These are phyloP conservation scores for Eospalax fontanierii DNA, from an alignment of 2,797 vertebrate genomes.

Conservation along the genomic window DNA sequence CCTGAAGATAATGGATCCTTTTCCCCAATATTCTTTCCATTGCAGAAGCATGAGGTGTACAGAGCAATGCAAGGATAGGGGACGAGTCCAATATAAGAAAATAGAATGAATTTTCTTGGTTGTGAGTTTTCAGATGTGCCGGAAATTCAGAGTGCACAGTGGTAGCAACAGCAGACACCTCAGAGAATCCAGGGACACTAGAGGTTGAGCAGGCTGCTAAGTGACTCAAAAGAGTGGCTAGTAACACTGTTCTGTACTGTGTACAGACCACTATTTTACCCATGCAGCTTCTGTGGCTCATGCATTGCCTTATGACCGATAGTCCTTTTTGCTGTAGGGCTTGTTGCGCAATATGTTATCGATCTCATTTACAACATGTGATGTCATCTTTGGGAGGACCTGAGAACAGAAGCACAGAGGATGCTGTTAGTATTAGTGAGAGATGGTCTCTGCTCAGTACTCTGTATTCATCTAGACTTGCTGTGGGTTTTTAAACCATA, in stretches of 20 bases:
- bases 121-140: conserved; percentile 88
- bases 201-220: conserved; percentile 88
- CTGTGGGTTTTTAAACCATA: background rate
- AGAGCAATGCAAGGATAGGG: conserved; percentile 85
- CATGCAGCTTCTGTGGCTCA: conserved; percentile 91
- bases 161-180: conserved; percentile 88
- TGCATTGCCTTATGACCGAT: conserved; percentile 94
- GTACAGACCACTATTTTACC: conserved; percentile 84
- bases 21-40: conserved; percentile 79
- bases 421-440: background rate
- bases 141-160: conserved; percentile 85
- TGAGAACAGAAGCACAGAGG: conserved; percentile 87
- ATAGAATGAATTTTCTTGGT: conserved; percentile 86
- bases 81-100: conserved; percentile 87
- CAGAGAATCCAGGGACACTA: conserved; percentile 87
- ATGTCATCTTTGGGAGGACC: conserved; percentile 99
- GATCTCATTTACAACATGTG: conserved; percentile 96
- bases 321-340: conserved; percentile 99
- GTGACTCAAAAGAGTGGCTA: conserved; percentile 86
- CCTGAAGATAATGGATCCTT: conserved; percentile 90
- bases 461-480: background rate
- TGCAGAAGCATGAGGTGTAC: conserved; percentile 87
- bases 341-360: conserved; percentile 98
- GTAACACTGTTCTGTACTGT: conserved; percentile 83
- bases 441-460: background rate